These are phyloP conservation scores for Melieria crassipennis DNA, from an alignment of 2,888 invertebrate genomes.

Conservation along the genomic window DNA sequence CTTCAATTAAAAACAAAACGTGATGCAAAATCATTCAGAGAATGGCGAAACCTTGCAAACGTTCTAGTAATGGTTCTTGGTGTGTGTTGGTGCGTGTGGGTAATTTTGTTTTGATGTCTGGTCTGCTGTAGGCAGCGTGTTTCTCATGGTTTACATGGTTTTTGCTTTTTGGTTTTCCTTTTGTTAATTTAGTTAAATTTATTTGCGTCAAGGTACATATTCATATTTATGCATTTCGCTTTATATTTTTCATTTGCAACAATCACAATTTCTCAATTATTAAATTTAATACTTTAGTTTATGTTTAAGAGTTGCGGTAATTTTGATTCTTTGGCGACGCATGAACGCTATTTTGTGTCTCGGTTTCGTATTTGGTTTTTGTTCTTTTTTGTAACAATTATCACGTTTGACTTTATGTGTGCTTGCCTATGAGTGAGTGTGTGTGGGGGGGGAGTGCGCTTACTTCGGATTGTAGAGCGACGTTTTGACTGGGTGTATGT, in stretches of 20 bases:
- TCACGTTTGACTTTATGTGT: conserved; percentile 8
- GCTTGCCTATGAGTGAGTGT: not conserved
- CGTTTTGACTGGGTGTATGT: not conserved
- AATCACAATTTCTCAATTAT: conserved; percentile 46
- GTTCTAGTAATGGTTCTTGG: conserved; percentile 28
- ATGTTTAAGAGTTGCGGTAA: conserved; percentile 26
- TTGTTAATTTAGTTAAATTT: conserved; percentile 28
- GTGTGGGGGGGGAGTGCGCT: too few relatives aligned
- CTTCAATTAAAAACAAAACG: conserved; percentile 36
- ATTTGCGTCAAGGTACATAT: conserved; percentile 44
- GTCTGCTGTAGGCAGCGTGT: not conserved
- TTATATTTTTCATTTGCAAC: conserved; percentile 49
- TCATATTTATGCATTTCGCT: conserved; percentile 37
- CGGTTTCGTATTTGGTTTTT: conserved; percentile 33
- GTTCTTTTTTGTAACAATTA: not conserved
- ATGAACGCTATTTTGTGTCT: conserved; percentile 43
- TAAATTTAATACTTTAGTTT: conserved; percentile 41
- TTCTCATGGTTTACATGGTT: not conserved
- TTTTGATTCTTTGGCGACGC: conserved; percentile 44
- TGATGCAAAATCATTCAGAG: conserved; percentile 46
- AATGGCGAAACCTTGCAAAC: conserved; percentile 38
- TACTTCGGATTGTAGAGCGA: not conserved
- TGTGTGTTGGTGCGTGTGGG: not conserved
- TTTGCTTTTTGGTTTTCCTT: conserved; percentile 34
- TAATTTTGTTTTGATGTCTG: not conserved